Base-by-base conservation (phyloP, 1,140 invertebrate genomes). In the Monochamus saltuarius region DNA sequence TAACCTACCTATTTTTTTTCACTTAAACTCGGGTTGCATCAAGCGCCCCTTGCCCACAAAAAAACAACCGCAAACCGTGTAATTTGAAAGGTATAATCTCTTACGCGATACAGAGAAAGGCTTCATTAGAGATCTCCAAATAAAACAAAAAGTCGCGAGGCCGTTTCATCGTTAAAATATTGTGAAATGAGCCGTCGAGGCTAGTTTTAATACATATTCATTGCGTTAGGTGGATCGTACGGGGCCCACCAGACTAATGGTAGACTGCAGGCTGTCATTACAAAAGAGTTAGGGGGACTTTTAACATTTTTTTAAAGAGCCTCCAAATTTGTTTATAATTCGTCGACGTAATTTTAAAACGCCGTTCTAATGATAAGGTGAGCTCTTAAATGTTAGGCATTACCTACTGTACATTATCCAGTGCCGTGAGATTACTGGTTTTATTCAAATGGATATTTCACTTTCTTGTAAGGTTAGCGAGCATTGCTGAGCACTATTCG, bases 291-390 rank as follows among this genome's bases (percentile, higher is more conserved):
- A 64, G 39, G 62, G 61, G 57, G 59, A 39, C 49, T 49, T 58
- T 56, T 52, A 60, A 55, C 51, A 64, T 49, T 52, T 50, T 45
- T 58, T 55, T 46, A 61, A 61, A 39, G 40, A 63, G 56, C 36
- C 38, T 58, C 58, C 51, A 64, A 64, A 64, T 64, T 64, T 64
- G 52, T 60, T 64, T 64, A 64, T 64, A 64, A 64, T 64, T 64
- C 47, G 46, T 56, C 47, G 45, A 34, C 19, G 45, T 64, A 60
- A 53, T 53, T 11, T 19, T 11, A 47, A 11, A 19, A 17, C 14
- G 19, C 45, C 29, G 9, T 47, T n/a, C 50, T 52, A 52, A 52
- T 52, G 29, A 52, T 52, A 47, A 47, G 45, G 45, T 47, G 8
- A 47, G 13, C 17, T 22, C 16, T 17, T 47, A 47, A 47, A 47